phyloP scores from a whole-genome alignment of 2,113 vertebrate genomes.

The Heptranchias perlo region DNA sequence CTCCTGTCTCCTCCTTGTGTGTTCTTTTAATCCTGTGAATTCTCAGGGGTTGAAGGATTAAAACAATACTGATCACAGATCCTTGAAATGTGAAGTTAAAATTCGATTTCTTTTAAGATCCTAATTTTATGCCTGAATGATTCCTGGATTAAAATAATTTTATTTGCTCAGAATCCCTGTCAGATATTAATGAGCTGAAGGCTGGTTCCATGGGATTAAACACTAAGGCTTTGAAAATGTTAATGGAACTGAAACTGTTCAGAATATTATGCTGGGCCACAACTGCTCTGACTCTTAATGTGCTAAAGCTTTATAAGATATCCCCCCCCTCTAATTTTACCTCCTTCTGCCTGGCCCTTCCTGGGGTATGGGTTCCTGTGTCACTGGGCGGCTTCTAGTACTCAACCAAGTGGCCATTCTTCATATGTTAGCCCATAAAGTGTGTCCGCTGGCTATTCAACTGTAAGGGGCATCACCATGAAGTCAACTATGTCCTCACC shows the following conservation, averaged over 20 bases:
- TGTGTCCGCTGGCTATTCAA: not conserved
- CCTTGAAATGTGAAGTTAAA: not conserved
- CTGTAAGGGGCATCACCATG: not conserved
- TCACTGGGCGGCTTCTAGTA: not conserved
- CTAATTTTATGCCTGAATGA: constrained; percentile 30
- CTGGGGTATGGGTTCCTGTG: not conserved
- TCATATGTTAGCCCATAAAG: too few species aligned
- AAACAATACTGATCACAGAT: constrained; percentile 2
- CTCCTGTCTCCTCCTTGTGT: not conserved
- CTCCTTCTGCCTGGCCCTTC: not conserved
- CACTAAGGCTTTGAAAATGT: not conserved
- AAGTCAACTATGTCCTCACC: too few species aligned
- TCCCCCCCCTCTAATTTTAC: not conserved
- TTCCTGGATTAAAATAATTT: constrained; percentile 33
- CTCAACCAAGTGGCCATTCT: not conserved
- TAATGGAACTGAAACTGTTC: not conserved
- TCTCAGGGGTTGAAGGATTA: constrained; percentile 1
- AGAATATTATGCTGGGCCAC: not conserved
- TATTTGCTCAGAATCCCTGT: constrained; percentile 24
- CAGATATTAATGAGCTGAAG: constrained; percentile 11
- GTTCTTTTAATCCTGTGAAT: not conserved
- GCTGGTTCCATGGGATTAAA: constrained; percentile 32
- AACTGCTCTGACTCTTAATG: not conserved
- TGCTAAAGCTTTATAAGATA: not conserved
- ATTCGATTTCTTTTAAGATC: constrained; percentile 28